Evolutionary conservation across 2,888 invertebrate genomes (phyloP).

Genomic region (Periphyllus acericola): DNA sequence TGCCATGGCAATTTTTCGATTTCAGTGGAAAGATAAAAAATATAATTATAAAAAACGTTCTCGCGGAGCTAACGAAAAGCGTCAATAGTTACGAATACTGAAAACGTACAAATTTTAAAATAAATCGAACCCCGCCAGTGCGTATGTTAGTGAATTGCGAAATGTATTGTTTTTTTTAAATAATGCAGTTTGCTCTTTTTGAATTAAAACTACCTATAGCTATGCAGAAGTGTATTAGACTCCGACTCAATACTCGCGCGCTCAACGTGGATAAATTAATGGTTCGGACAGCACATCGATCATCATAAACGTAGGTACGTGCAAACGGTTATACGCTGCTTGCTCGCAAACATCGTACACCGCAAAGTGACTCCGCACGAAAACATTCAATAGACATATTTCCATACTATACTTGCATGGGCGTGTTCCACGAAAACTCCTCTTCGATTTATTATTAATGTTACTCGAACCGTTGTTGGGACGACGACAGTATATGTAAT

Average conservation of each 20-base stretch:
- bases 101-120: background rate
- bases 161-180: background rate
- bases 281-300: slow-evolving; percentile 21
- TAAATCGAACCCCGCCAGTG: background rate
- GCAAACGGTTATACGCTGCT: slow-evolving; percentile 17
- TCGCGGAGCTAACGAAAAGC: background rate
- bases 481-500: background rate
- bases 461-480: background rate
- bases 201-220: background rate
- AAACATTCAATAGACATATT: slow-evolving; percentile 10
- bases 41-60: background rate
- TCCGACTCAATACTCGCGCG: slow-evolving; percentile 3
- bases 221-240: slow-evolving; percentile 7
- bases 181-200: background rate
- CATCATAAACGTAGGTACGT: slow-evolving; percentile 32
- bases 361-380: background rate
- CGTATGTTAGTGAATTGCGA: background rate
- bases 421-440: background rate
- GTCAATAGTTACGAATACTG: background rate
- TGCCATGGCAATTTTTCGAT: no score
- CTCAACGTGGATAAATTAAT: slow-evolving; percentile 16
- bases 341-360: slow-evolving; percentile 9
- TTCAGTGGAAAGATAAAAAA: background rate
- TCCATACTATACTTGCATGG: background rate
- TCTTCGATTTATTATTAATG: background rate